These are phyloP conservation scores for Drosophila aldrichi DNA, from an alignment of 2,888 invertebrate genomes.

Conservation along the genomic window DNA sequence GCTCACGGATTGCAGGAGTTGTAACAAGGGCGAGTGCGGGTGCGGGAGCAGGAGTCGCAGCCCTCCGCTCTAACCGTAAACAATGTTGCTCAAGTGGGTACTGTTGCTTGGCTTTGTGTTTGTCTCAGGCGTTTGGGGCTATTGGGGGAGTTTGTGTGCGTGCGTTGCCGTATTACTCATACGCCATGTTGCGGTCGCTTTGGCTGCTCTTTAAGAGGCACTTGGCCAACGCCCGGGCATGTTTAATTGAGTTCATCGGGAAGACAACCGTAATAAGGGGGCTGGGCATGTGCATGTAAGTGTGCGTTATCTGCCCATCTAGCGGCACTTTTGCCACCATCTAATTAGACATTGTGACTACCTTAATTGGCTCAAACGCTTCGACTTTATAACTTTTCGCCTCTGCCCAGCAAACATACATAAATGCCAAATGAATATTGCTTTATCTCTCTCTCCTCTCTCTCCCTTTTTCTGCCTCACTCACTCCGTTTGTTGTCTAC, in stretches of 20 bases:
- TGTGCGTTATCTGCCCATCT: constrained; percentile 64
- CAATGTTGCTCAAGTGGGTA: constrained; percentile 58
- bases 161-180: constrained; percentile 62
- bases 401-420: constrained; percentile 41
- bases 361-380: constrained; percentile 69
- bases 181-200: constrained; percentile 57
- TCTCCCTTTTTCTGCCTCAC: not conserved
- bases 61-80: constrained; percentile 48
- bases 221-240: constrained; percentile 54
- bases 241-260: constrained; percentile 62
- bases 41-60: constrained; percentile 17
- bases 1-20: constrained; percentile 63
- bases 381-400: constrained; percentile 69
- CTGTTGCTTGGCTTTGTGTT: constrained; percentile 52
- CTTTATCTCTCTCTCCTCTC: constrained; percentile 39
- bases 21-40: not conserved
- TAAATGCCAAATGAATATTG: constrained; percentile 61
- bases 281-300: constrained; percentile 36
- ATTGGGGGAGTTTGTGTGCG: not conserved
- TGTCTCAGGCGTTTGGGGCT: constrained; percentile 23
- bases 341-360: constrained; percentile 77
- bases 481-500: not conserved
- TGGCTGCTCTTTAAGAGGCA: constrained; percentile 50
- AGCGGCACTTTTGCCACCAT: constrained; percentile 60
- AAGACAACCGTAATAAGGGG: constrained; percentile 10